Evolutionary conservation across 2,113 vertebrate genomes (phyloP), one percentile per base, ranked within the genome.

Genomic region (Caloenas nicobarica): DNA sequence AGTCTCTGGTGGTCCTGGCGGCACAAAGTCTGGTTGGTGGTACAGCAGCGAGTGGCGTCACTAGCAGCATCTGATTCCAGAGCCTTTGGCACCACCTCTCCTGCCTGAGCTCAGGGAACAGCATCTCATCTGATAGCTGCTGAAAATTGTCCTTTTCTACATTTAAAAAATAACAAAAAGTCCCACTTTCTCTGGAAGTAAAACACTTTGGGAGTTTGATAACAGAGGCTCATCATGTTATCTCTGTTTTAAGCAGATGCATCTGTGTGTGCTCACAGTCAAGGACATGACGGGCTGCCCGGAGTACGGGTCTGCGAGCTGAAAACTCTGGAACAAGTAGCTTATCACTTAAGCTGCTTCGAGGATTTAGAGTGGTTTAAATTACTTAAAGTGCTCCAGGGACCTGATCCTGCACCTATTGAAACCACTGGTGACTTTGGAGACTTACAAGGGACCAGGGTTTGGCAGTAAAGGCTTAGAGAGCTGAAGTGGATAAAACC

Each of bases 281-380:
- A 73, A 86, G 86, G 25, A 40, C 17, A 25, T 0, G 0, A 50
- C 15, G 77, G 87, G 73, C 91, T 94, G 81, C 87, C 81, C 17
- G 14, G 23, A 88, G 88, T 83, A 22, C 0, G 6, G 51, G 69
- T 89, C 78, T 87, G 60, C 0, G 5, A 73, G 78, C 91, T 81
- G 90, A 66, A 80, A 94, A 88, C 94, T 94, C 94, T 96, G 94
- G 91, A 96, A 94, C 92, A 94, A 96, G 91, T 73, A 91, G 94
- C 88, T 96, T 97, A 96, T 91, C 91, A 66, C 56, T 86, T 97
- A 97, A 97, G 95, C 95, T 93, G 91, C 94, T 97, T 94, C 86
- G 0, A 93, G 95, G 96, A 94, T 94, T 96, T 93, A 94, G 91
- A 68, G 64, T 91, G 91, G 88, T 94, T 96, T 92, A 95, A 94